phyloP scores from a whole-genome alignment of 2,797 vertebrate genomes.

The Notamacropus eugenii region DNA sequence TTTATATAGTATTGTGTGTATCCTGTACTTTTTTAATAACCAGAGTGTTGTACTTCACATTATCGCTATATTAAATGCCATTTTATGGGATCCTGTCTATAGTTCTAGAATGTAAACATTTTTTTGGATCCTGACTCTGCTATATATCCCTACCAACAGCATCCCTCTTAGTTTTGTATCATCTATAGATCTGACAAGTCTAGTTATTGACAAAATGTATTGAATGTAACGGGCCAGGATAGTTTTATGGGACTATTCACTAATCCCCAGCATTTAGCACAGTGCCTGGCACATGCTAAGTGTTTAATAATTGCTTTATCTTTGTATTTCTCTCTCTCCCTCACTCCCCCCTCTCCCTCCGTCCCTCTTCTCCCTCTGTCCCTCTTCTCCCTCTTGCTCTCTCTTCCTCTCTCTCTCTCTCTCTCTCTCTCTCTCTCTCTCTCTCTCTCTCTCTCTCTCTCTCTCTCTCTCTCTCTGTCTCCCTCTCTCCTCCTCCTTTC shows the following conservation, averaged over 20 bases:
- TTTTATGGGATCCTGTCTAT: not conserved
- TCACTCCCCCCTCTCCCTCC: not conserved
- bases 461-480: too few species aligned
- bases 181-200: not conserved
- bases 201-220: not conserved
- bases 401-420: fast-evolving
- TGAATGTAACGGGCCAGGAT: not conserved
- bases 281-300: not conserved
- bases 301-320: conserved; percentile 30
- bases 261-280: conserved; percentile 14
- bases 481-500: not conserved
- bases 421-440: not conserved
- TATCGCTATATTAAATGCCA: not conserved
- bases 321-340: conserved; percentile 23
- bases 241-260: not conserved
- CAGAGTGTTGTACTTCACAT: not conserved
- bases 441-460: not conserved
- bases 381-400: not conserved
- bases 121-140: not conserved
- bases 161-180: not conserved
- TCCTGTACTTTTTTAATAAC: not conserved
- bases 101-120: not conserved
- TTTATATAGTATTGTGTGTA: not conserved
- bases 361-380: not conserved
- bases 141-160: not conserved